Conservation (phyloP, 2,113 vertebrate genomes). For the Piaya cayana region DNA sequence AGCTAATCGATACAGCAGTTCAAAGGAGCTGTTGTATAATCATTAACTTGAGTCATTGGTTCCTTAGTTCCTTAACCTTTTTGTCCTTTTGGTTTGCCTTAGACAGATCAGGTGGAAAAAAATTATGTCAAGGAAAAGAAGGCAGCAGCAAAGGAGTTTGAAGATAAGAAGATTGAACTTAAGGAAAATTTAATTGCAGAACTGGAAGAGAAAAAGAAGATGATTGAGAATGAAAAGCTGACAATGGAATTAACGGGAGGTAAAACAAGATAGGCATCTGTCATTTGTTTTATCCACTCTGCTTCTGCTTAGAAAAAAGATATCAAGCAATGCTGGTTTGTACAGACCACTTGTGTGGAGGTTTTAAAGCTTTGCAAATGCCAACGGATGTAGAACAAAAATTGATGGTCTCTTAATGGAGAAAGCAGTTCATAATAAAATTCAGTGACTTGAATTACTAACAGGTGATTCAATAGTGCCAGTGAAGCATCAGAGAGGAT, state of each 20-base stretch:
- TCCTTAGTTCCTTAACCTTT: not conserved
- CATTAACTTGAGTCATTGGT: not conserved
- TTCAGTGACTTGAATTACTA: not conserved
- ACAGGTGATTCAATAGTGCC: not conserved
- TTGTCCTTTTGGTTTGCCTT: conserved; percentile 22
- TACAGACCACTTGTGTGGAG: not conserved
- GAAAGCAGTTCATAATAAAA: not conserved
- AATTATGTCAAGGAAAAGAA: conserved; percentile 98
- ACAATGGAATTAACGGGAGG: conserved; percentile 99
- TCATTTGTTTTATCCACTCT: not conserved
- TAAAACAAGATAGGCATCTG: conserved; percentile 50
- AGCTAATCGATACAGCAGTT: not conserved
- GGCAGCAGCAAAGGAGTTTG: conserved; percentile 97
- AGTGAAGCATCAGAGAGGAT: not conserved
- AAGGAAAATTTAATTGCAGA: conserved; percentile 97
- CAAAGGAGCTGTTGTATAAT: not conserved
- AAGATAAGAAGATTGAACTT: conserved; percentile 98
- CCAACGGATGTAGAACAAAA: not conserved
- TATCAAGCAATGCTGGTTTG: not conserved
- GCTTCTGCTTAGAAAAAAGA: not conserved
- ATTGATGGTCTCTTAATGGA: not conserved
- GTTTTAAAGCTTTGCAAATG: not conserved
- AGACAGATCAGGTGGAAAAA: conserved; percentile 98
- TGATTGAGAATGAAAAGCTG: conserved; percentile 98
- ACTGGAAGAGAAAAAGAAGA: conserved; percentile 98